Evolutionary conservation across 2,113 vertebrate genomes (phyloP).

Genomic region (Aplodontia rufa): DNA sequence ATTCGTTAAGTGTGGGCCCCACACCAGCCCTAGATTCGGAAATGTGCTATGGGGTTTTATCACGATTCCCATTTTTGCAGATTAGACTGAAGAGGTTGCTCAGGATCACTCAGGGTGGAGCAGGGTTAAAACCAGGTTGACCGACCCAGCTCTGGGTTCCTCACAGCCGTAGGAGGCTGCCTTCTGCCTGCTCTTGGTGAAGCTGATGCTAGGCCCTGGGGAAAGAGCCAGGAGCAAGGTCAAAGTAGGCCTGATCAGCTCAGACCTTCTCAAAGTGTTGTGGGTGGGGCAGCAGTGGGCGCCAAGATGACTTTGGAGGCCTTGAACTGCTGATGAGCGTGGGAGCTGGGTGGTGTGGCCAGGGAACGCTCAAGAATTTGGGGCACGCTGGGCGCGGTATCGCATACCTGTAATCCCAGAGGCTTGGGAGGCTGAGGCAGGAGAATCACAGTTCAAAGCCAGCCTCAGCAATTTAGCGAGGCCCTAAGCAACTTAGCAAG

Average conservation of each 20-base stretch:
- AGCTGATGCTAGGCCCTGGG: not conserved
- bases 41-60: not conserved
- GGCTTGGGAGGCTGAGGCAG: no score
- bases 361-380: not conserved
- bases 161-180: fast-evolving
- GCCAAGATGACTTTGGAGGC: not conserved
- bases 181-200: not conserved
- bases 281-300: no score
- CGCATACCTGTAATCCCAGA: no score
- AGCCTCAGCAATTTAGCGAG: no score
- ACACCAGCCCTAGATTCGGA: not conserved
- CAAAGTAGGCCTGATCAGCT: not conserved
- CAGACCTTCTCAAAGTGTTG: not conserved
- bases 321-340: not conserved
- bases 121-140: not conserved
- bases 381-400: no score
- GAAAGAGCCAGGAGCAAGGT: not conserved
- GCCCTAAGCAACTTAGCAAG: no score
- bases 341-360: not conserved
- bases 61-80: not conserved
- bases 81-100: not conserved
- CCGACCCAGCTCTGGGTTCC: not conserved
- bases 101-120: not conserved
- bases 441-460: no score
- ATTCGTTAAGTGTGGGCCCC: not conserved